Conservation (phyloP, 1,140 invertebrate genomes). For the Arion vulgaris region DNA sequence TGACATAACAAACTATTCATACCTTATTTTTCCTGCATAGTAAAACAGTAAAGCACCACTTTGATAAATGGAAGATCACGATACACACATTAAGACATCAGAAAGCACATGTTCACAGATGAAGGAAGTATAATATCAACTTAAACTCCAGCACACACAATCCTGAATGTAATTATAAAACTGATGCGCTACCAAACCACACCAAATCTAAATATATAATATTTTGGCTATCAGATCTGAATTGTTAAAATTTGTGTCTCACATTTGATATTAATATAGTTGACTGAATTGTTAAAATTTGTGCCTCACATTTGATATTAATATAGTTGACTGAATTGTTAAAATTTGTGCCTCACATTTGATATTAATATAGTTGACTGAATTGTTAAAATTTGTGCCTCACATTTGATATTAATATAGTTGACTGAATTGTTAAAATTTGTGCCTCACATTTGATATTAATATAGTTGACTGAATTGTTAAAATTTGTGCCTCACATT, state of each 20-base stretch:
- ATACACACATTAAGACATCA: background rate
- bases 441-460: too few relatives aligned
- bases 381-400: too few relatives aligned
- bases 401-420: too few relatives aligned
- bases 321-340: too few relatives aligned
- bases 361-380: too few relatives aligned
- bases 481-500: too few relatives aligned
- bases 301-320: too few relatives aligned
- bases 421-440: too few relatives aligned
- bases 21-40: constrained; percentile 4
- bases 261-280: background rate
- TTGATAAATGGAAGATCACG: background rate
- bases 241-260: background rate
- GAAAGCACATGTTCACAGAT: background rate
- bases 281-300: too few relatives aligned
- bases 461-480: too few relatives aligned
- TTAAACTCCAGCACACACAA: background rate
- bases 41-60: constrained; percentile 1
- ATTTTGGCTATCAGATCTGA: background rate
- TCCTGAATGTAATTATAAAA: background rate
- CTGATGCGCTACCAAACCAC: background rate
- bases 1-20: background rate
- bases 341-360: too few relatives aligned
- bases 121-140: background rate
- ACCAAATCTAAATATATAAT: background rate